phyloP scores from a whole-genome alignment of 2,888 invertebrate species.

The Tinea trinotella region DNA sequence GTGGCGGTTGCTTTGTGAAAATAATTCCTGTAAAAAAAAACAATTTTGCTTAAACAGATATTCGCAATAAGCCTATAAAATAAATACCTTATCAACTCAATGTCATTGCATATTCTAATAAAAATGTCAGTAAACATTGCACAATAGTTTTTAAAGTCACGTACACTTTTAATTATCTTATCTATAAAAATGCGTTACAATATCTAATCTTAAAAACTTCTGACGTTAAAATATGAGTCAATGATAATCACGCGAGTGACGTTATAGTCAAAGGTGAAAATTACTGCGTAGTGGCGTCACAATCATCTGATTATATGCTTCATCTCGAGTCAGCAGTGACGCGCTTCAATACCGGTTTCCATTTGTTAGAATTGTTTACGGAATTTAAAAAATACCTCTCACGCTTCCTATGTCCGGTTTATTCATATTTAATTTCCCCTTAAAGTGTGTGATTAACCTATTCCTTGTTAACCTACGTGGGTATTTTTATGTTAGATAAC shows the following conservation, averaged over 20 bases:
- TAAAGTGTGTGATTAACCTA: not conserved
- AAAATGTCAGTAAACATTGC: not conserved
- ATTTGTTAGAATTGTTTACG: not conserved
- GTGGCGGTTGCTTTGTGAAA: too few relatives aligned
- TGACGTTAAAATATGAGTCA: not conserved
- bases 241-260: not conserved
- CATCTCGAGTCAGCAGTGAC: not conserved
- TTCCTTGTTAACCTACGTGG: not conserved
- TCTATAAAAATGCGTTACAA: not conserved
- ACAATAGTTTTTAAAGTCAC: not conserved
- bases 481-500: not conserved
- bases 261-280: not conserved
- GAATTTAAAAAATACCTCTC: not conserved
- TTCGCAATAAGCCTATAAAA: too few relatives aligned
- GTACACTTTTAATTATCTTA: not conserved
- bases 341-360: not conserved
- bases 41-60: too few relatives aligned
- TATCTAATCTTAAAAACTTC: not conserved
- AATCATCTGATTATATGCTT: not conserved
- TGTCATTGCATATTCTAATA: not conserved
- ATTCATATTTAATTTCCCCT: not conserved
- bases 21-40: too few relatives aligned
- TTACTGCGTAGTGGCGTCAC: not conserved
- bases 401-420: not conserved
- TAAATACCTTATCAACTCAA: not conserved